Conservation (phyloP, 2,888 invertebrate genomes). For the Rotaria magnacalcarata region DNA sequence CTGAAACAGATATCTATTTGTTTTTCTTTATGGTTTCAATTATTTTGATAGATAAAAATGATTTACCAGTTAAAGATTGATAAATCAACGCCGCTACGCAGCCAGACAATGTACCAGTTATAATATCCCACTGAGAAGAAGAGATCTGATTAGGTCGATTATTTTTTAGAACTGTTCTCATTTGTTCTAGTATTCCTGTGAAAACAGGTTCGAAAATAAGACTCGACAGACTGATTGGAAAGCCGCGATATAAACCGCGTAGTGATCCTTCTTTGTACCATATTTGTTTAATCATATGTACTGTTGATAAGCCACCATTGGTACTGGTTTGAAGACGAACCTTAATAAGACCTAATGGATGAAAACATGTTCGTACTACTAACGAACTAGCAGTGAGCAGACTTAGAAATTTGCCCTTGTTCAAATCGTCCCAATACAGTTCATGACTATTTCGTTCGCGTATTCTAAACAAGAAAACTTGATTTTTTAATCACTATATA, state of each 20-base stretch:
- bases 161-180: not conserved
- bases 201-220: not conserved
- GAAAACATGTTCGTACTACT: not conserved
- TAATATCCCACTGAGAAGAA: not conserved
- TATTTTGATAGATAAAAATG: too few relatives aligned
- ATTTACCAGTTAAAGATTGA: not conserved
- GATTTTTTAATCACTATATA: too few relatives aligned
- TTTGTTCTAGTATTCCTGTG: not conserved
- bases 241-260: not conserved
- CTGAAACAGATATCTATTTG: not conserved
- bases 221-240: not conserved
- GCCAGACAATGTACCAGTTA: not conserved
- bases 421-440: constrained; percentile 9
- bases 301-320: not conserved
- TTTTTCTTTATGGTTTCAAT: not conserved
- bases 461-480: not conserved
- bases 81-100: not conserved
- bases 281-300: not conserved
- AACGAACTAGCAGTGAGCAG: not conserved
- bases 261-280: not conserved
- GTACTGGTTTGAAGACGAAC: not conserved
- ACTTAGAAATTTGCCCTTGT: not conserved
- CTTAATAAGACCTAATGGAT: constrained; percentile 1
- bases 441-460: not conserved
- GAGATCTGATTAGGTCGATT: not conserved